These are phyloP conservation scores for Glandiceps talaboti DNA, from an alignment of 53 echinoderm and acorn worm genomes.

Conservation along the genomic window DNA sequence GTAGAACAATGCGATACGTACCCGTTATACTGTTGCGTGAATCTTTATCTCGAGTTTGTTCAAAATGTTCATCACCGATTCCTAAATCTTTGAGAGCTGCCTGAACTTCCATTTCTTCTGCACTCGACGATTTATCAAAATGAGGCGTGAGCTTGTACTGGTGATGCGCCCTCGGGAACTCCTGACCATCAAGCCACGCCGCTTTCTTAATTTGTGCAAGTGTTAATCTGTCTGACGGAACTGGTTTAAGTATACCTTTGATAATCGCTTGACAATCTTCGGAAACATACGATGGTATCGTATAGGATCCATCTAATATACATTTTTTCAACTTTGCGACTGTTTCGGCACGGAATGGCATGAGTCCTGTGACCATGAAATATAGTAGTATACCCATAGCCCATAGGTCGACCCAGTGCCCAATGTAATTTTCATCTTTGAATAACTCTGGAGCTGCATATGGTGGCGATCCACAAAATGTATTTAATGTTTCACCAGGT, in stretches of 20 bases:
- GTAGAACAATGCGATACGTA: constrained; percentile 84
- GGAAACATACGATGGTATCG: constrained; percentile 76
- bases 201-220: constrained; percentile 50
- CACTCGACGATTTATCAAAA: constrained; percentile 60
- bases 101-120: constrained; percentile 74
- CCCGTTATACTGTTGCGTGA: constrained; percentile 95
- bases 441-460: constrained; percentile 98
- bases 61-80: constrained; percentile 62
- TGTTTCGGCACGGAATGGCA: constrained; percentile 97
- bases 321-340: constrained; percentile 99
- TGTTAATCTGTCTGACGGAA: constrained; percentile 45
- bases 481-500: constrained; percentile 73
- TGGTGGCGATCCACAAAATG: constrained; percentile 96
- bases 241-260: constrained; percentile 46
- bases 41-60: constrained; percentile 70
- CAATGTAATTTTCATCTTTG: constrained; percentile 93
- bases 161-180: constrained; percentile 58
- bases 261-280: constrained; percentile 50
- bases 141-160: constrained; percentile 79
- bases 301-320: constrained; percentile 84
- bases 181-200: constrained; percentile 76
- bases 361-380: constrained; percentile 93
- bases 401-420: constrained; percentile 90
- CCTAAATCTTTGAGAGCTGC: constrained; percentile 60
- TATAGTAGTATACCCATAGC: constrained; percentile 93